phyloP scores from a whole-genome alignment of 2,888 invertebrate genomes.

The Drosophila neoperkinsi region DNA sequence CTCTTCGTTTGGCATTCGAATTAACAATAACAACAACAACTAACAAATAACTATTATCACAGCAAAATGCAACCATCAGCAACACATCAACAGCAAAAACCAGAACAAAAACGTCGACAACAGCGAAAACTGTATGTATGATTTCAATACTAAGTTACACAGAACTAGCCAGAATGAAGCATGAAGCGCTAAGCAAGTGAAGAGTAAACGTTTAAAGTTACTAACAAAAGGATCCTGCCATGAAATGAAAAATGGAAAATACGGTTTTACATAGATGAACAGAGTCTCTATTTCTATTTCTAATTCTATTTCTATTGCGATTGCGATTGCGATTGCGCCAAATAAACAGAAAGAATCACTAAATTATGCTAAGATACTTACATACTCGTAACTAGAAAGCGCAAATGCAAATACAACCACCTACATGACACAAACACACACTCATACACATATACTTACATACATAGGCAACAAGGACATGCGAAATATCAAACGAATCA shows the following conservation, averaged over 20 bases:
- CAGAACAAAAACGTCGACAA: neutral
- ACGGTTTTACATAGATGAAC: slow-evolving; percentile 69
- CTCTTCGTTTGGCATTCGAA: slow-evolving; percentile 48
- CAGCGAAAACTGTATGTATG: slow-evolving; percentile 10
- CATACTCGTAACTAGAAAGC: slow-evolving; percentile 21
- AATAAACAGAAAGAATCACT: slow-evolving; percentile 22
- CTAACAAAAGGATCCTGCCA: slow-evolving; percentile 82
- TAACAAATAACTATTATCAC: slow-evolving; percentile 13
- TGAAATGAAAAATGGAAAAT: slow-evolving; percentile 68
- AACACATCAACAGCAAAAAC: slow-evolving; percentile 13
- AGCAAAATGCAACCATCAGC: slow-evolving; percentile 17
- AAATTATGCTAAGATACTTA: slow-evolving; percentile 50
- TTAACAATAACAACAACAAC: slow-evolving; percentile 23
- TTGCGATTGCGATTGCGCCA: slow-evolving; percentile 13
- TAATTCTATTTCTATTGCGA: slow-evolving; percentile 31
- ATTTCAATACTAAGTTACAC: slow-evolving; percentile 25
- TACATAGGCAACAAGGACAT: slow-evolving; percentile 25
- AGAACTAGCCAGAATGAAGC: slow-evolving; percentile 44
- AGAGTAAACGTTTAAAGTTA: slow-evolving; percentile 74
- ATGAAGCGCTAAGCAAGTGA: slow-evolving; percentile 47
- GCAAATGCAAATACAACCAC: slow-evolving; percentile 35
- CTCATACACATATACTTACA: neutral
- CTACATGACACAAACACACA: slow-evolving; percentile 34
- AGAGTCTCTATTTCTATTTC: slow-evolving; percentile 32
- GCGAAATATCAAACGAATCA: slow-evolving; percentile 19